A percentile compares a stretch with the other conserved stretches of the same genome.
These are phyloP conservation scores for Andrena hattorfiana DNA, from an alignment of 2,888 invertebrate genomes.

Conservation along the genomic window DNA sequence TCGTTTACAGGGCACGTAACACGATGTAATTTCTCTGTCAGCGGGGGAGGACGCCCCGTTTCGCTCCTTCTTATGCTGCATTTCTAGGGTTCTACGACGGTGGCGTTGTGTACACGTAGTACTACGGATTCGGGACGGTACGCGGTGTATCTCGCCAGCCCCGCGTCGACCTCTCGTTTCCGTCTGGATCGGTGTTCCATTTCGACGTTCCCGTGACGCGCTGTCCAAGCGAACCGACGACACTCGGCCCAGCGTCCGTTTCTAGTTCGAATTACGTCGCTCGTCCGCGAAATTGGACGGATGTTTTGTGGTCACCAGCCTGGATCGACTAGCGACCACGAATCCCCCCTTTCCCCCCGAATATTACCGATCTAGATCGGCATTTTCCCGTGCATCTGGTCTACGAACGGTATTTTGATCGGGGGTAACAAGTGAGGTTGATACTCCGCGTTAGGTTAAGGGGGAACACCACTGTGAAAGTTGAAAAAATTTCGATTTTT, in stretches of 20 bases:
- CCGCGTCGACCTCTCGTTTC: slow-evolving; percentile 39
- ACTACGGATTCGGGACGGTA: slow-evolving; percentile 39
- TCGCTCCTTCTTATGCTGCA: slow-evolving; percentile 63
- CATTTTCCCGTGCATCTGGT: background rate
- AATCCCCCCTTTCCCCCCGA: background rate
- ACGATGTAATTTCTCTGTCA: slow-evolving; percentile 70
- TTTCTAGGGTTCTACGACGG: slow-evolving; percentile 70
- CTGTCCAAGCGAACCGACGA: slow-evolving; percentile 40
- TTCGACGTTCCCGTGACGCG: slow-evolving; percentile 54
- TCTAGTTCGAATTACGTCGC: slow-evolving; percentile 51
- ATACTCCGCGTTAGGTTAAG: too few species aligned
- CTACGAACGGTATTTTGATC: background rate
- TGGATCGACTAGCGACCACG: background rate
- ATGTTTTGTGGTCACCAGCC: slow-evolving; percentile 8
- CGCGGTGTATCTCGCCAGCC: slow-evolving; percentile 15
- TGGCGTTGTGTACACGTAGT: slow-evolving; percentile 11
- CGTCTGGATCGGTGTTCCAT: slow-evolving; percentile 64
- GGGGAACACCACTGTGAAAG: too few species aligned
- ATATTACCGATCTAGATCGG: background rate
- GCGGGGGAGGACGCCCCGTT: slow-evolving; percentile 45
- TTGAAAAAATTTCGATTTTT: too few species aligned
- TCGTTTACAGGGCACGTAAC: slow-evolving; percentile 67
- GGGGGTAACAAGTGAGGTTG: background rate
- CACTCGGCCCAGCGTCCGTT: background rate
- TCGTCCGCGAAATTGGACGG: slow-evolving; percentile 39